These are phyloP conservation scores for Elmis aenea DNA, from an alignment of 2,888 invertebrate species.

Conservation along the genomic window DNA sequence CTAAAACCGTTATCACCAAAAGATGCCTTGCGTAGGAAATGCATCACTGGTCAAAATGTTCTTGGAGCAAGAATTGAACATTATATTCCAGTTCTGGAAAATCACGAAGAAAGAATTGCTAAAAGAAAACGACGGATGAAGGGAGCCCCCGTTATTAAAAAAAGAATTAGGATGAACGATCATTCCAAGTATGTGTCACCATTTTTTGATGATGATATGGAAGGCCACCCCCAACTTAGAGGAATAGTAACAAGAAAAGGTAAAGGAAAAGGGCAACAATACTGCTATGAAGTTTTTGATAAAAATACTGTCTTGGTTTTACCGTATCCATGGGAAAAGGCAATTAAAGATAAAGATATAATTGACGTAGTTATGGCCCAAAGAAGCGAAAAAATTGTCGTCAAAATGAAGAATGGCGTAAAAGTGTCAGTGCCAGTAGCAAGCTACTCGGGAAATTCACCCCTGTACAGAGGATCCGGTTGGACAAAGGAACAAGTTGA, in stretches of 20 bases:
- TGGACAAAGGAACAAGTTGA: constrained; percentile 51
- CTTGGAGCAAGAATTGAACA: constrained; percentile 55
- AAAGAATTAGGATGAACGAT: constrained; percentile 35
- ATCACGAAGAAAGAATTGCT: constrained; percentile 36
- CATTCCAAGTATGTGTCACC: constrained; percentile 38
- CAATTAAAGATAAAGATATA: constrained; percentile 70
- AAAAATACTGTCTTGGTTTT: constrained; percentile 67
- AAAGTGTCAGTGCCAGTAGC: constrained; percentile 61
- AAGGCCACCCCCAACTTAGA: constrained; percentile 33
- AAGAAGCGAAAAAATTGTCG: constrained; percentile 65
- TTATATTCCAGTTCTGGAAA: constrained; percentile 70
- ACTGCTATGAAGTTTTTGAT: constrained; percentile 69
- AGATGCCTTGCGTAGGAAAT: constrained; percentile 73
- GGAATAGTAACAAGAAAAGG: constrained; percentile 53
- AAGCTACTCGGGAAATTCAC: constrained; percentile 33
- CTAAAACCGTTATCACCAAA: constrained; percentile 76
- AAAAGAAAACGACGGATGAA: constrained; percentile 37
- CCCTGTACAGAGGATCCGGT: constrained; percentile 40
- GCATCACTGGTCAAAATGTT: constrained; percentile 70
- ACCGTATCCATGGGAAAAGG: constrained; percentile 66
- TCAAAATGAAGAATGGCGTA: constrained; percentile 63
- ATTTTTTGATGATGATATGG: constrained; percentile 41
- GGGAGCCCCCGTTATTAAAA: constrained; percentile 41
- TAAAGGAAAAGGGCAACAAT: constrained; percentile 52
- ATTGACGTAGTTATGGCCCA: constrained; percentile 71